A percentile compares a stretch with the other conserved stretches of the same genome.
phyloP scores from a whole-genome alignment of 2,888 invertebrate species.

The Julus scandinavius region DNA sequence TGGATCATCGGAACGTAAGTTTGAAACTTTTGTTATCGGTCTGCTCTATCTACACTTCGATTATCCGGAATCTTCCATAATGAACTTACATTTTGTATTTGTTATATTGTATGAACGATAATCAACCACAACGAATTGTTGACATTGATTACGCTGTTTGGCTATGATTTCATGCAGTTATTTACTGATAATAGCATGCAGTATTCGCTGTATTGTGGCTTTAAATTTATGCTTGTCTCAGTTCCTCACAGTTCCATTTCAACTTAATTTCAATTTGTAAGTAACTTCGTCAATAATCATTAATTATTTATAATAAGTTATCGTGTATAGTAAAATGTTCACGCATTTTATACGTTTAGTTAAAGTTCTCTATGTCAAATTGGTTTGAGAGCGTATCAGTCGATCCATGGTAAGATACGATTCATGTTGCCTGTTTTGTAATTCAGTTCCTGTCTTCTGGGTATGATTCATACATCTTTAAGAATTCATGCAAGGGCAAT shows the following conservation, averaged over 20 bases:
- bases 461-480: not conserved
- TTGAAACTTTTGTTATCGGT: not conserved
- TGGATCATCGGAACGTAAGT: not conserved
- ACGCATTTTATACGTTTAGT: not conserved
- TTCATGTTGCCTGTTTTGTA: not conserved
- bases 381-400: too few species aligned
- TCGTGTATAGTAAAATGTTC: not conserved
- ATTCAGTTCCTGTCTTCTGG: slow-evolving; percentile 32
- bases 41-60: not conserved
- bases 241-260: not conserved
- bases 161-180: not conserved
- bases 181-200: not conserved
- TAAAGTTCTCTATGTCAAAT: too few species aligned
- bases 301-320: not conserved
- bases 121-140: too few species aligned
- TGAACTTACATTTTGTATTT: not conserved
- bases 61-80: not conserved
- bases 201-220: not conserved
- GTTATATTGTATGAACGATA: not conserved
- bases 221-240: not conserved
- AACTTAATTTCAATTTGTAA: not conserved
- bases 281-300: not conserved
- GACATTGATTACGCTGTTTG: too few species aligned
- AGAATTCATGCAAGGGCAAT: not conserved
- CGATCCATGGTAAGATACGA: not conserved